Percentiles rank a stretch among this genome's conserved stretches.
Conservation (phyloP, 2,113 vertebrate genomes). For the Salvelinus alpinus region DNA sequence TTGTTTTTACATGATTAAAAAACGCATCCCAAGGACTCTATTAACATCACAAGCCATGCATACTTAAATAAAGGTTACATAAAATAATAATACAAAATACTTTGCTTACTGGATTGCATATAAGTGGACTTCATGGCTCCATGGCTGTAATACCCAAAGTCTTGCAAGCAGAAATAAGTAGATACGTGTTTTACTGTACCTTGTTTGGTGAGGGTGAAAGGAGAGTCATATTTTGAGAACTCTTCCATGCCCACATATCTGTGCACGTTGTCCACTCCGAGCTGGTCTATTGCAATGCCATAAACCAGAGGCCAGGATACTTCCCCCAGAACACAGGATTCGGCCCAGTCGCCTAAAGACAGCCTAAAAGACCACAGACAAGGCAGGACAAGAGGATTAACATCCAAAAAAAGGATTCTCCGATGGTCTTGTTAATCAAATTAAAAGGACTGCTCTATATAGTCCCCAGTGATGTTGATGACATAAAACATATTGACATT, state of each 20-base stretch:
- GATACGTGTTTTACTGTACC: constrained; percentile 37
- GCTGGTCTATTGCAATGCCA: constrained; percentile 61
- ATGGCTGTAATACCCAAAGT: background rate
- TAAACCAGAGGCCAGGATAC: constrained; percentile 66
- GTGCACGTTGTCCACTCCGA: constrained; percentile 64
- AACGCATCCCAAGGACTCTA: too few relatives aligned
- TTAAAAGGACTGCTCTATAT: background rate
- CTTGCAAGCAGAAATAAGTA: background rate
- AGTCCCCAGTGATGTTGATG: background rate
- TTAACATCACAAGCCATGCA: too few relatives aligned
- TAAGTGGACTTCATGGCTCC: background rate
- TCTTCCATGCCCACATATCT: constrained; percentile 67
- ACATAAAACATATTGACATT: background rate
- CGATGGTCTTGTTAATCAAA: too few relatives aligned
- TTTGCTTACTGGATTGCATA: background rate
- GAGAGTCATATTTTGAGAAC: constrained; percentile 60
- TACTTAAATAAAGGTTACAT: too few relatives aligned
- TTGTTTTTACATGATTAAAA: background rate
- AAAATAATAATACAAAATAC: too few relatives aligned
- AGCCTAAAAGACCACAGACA: constrained; percentile 34
- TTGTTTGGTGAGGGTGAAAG: constrained; percentile 63
- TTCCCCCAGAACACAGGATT: constrained; percentile 58
- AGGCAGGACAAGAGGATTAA: background rate
- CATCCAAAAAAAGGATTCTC: background rate
- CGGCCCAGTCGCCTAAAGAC: constrained; percentile 66